A percentile compares a stretch with the other conserved stretches of the same genome.
These are phyloP conservation scores for Percopsis omiscomaycus DNA, from an alignment of 2,797 vertebrate species.

Conservation along the genomic window DNA sequence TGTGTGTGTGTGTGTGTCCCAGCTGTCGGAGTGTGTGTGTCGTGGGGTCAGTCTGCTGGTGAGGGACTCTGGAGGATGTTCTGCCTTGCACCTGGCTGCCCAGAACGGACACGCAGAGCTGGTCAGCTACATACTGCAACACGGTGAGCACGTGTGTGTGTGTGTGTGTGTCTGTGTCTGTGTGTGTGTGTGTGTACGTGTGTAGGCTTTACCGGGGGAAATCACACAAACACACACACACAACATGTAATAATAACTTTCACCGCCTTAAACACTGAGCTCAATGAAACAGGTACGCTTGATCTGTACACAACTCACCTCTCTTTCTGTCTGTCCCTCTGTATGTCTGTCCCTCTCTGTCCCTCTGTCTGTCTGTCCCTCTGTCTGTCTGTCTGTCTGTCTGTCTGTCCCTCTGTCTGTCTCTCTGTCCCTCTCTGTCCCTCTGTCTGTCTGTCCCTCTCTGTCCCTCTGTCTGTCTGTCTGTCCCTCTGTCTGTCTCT, in stretches of 20 bases:
- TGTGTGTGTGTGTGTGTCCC: slow-evolving; percentile 27
- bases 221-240: background rate
- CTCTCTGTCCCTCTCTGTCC: no score
- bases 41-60: slow-evolving; percentile 89
- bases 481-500: no score
- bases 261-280: no score
- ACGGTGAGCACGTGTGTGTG: slow-evolving; percentile 78
- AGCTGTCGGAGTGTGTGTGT: slow-evolving; percentile 87
- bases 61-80: slow-evolving; percentile 85
- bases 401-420: no score
- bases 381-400: no score
- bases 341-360: no score
- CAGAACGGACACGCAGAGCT: slow-evolving; percentile 85
- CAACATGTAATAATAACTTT: background rate
- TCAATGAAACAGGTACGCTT: no score
- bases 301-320: no score
- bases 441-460: no score
- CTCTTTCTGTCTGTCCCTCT: no score
- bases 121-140: slow-evolving; percentile 89
- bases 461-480: no score
- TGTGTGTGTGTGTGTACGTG: background rate
- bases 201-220: background rate
- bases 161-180: slow-evolving; percentile 1
- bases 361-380: no score
- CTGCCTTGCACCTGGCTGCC: slow-evolving; percentile 88